Percentiles rank a stretch among this genome's conserved stretches.
These are phyloP conservation scores for Ypsolopha sequella DNA, from an alignment of 2,888 invertebrate species.

Conservation along the genomic window DNA sequence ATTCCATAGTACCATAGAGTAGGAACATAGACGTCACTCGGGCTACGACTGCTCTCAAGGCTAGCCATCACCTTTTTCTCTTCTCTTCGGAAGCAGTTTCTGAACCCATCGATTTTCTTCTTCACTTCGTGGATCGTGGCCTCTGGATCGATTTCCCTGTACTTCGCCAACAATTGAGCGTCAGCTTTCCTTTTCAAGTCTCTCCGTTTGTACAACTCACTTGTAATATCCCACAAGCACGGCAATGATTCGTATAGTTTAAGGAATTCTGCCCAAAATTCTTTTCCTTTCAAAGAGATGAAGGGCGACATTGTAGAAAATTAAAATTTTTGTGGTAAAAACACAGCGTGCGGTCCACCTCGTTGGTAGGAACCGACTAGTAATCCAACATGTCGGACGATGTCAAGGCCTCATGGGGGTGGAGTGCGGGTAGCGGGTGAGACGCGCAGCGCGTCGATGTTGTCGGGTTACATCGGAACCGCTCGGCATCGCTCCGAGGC, in stretches of 20 bases:
- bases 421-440: neutral
- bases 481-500: too few relatives aligned
- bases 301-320: neutral
- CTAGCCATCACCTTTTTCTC: constrained; percentile 5
- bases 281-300: neutral
- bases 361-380: neutral
- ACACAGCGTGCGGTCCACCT: neutral
- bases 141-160: constrained; percentile 5
- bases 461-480: too few relatives aligned
- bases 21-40: constrained; percentile 5
- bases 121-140: constrained; percentile 9
- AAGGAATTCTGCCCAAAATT: constrained; percentile 5
- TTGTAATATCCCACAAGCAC: constrained; percentile 9
- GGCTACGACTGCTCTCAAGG: neutral
- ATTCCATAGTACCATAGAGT: constrained; percentile 9
- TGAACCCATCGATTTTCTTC: constrained; percentile 9
- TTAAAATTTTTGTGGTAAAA: neutral
- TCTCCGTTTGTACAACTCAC: constrained; percentile 2
- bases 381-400: constrained; percentile 2
- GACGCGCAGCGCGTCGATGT: too few relatives aligned
- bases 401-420: neutral
- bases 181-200: constrained; percentile 7
- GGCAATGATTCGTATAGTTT: constrained; percentile 6
- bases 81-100: constrained; percentile 9
- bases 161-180: constrained; percentile 5